These are phyloP conservation scores for Hesperia comma DNA, from an alignment of 2,888 invertebrate species.

Conservation along the genomic window DNA sequence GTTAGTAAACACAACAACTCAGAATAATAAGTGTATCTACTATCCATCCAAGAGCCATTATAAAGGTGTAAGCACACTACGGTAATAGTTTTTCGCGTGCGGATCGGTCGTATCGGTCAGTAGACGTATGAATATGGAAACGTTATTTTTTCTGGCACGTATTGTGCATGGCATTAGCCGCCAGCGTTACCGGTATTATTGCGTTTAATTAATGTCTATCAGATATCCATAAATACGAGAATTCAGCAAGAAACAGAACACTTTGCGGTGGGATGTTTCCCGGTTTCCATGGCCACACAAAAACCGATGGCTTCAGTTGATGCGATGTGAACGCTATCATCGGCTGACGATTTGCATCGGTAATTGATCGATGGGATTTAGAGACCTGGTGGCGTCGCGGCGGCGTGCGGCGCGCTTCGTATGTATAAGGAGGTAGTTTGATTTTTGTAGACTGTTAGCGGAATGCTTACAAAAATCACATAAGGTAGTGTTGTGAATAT, in stretches of 20 bases:
- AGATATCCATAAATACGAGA: conserved; percentile 30
- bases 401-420: no score
- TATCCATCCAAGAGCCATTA: neutral
- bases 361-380: no score
- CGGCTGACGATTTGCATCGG: no score
- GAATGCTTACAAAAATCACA: no score
- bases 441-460: no score
- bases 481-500: no score
- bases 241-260: conserved; percentile 21
- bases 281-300: conserved; percentile 4
- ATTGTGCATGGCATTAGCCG: conserved; percentile 19
- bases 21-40: no score
- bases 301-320: neutral
- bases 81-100: conserved; percentile 11
- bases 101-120: conserved; percentile 24
- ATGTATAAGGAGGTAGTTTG: no score
- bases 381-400: no score
- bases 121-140: conserved; percentile 26
- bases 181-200: conserved; percentile 28
- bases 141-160: conserved; percentile 28
- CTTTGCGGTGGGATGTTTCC: conserved; percentile 17
- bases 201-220: conserved; percentile 33
- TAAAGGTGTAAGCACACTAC: conserved; percentile 20
- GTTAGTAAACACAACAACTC: no score
- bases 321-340: neutral